phyloP scores from a whole-genome alignment of 2,888 invertebrate species.

The Aethes cnicana region DNA sequence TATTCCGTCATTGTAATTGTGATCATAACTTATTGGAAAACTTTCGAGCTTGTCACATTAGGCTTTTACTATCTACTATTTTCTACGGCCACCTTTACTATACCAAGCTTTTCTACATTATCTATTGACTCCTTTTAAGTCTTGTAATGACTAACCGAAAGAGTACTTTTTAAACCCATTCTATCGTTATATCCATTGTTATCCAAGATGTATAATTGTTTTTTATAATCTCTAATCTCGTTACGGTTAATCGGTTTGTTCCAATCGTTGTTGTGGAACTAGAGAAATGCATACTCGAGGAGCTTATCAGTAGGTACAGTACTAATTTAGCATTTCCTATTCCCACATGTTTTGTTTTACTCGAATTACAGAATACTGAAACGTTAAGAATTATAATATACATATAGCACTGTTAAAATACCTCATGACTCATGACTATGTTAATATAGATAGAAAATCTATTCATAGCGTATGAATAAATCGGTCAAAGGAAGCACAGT shows the following conservation, averaged over 20 bases:
- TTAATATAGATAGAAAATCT: conserved; percentile 59
- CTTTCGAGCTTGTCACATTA: conserved; percentile 76
- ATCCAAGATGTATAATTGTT: conserved; percentile 7
- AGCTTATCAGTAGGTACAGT: conserved; percentile 70
- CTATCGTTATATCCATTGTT: conserved; percentile 15
- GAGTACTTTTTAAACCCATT: conserved; percentile 3
- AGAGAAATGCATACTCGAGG: conserved; percentile 46
- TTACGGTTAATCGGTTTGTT: conserved; percentile 15
- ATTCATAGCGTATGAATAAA: conserved; percentile 47
- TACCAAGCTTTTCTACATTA: conserved; percentile 60
- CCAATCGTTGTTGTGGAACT: conserved; percentile 32
- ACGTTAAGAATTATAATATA: conserved; percentile 56
- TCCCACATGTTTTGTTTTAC: conserved; percentile 49
- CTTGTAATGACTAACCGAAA: conserved; percentile 17
- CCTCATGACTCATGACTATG: conserved; percentile 60
- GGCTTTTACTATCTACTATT: conserved; percentile 66
- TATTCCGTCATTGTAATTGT: conserved; percentile 41
- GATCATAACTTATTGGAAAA: conserved; percentile 53
- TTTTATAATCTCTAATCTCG: conserved; percentile 5
- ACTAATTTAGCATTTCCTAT: conserved; percentile 65
- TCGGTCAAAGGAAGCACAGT: conserved; percentile 57
- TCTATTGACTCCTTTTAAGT: conserved; percentile 25
- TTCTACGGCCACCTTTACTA: conserved; percentile 68
- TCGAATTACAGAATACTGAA: conserved; percentile 44
- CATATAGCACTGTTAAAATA: conserved; percentile 68